Percentiles rank a stretch among this genome's conserved stretches.
phyloP scores from a whole-genome alignment of 1,140 invertebrate species.

The Sarcophaga bullata region DNA sequence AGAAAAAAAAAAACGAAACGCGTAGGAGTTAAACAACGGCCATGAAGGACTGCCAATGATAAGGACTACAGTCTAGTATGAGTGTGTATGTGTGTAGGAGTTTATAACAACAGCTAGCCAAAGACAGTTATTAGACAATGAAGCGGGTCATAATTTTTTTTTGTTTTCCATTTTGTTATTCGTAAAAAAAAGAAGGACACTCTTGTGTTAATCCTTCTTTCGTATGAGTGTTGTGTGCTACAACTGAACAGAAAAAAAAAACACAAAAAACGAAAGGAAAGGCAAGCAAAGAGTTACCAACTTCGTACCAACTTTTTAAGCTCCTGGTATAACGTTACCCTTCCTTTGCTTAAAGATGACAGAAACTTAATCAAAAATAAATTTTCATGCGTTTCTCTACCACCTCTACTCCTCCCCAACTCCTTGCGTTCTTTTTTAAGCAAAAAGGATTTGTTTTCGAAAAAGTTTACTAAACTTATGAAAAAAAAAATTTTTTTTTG shows the following conservation, averaged over 20 bases:
- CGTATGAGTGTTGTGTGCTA: background rate
- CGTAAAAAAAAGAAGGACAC: background rate
- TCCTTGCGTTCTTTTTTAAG: background rate
- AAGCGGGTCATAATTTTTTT: background rate
- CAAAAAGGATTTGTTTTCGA: slow-evolving; percentile 8
- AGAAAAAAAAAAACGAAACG: no score
- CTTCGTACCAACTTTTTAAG: no score
- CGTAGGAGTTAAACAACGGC: no score
- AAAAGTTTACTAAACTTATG: background rate
- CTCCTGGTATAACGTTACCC: no score
- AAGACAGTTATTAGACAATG: slow-evolving; percentile 19
- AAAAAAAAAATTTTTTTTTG: background rate
- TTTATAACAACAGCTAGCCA: background rate
- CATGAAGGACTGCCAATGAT: no score
- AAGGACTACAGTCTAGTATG: no score
- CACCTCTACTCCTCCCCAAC: no score
- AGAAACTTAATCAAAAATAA: slow-evolving; percentile 22
- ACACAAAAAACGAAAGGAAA: no score
- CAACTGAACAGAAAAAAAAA: background rate
- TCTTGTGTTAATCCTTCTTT: slow-evolving; percentile 14
- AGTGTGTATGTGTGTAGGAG: no score
- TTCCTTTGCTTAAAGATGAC: background rate
- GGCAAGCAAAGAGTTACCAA: no score
- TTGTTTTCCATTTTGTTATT: background rate
- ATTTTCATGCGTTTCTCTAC: background rate